phyloP scores from a whole-genome alignment of 2,888 invertebrate genomes.

The Tachina grossa region DNA sequence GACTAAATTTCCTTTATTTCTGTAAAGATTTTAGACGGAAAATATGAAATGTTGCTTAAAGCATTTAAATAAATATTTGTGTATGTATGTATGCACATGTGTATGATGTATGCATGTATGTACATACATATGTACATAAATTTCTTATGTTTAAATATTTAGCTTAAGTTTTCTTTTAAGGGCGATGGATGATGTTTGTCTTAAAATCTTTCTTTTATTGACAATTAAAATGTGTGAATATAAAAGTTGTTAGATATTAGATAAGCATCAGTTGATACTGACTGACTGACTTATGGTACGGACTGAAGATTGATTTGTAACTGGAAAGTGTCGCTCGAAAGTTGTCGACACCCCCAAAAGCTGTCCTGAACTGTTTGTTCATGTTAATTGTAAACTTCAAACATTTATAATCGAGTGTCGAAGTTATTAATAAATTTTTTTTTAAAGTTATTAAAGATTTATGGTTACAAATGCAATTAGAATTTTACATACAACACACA shows the following conservation, averaged over 20 bases:
- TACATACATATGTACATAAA: background rate
- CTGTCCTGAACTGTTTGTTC: background rate
- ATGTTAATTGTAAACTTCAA: background rate
- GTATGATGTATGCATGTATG: background rate
- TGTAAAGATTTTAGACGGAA: conserved; percentile 46
- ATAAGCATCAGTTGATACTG: background rate
- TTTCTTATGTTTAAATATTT: background rate
- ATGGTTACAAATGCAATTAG: too few relatives aligned
- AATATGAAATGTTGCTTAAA: conserved; percentile 48
- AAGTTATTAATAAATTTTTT: background rate
- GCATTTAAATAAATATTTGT: background rate
- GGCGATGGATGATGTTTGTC: conserved; percentile 50
- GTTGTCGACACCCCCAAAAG: background rate
- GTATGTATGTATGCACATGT: background rate
- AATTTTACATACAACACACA: too few relatives aligned
- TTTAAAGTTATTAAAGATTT: too few relatives aligned
- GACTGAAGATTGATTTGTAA: conserved; percentile 42
- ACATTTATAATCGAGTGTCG: background rate
- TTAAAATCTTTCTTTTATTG: conserved; percentile 8
- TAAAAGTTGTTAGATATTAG: conserved; percentile 9
- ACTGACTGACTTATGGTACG: background rate
- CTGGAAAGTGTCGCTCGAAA: conserved; percentile 18
- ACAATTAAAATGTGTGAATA: conserved; percentile 24
- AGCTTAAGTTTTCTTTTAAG: conserved; percentile 48
- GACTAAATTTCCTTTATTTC: conserved; percentile 31